These are phyloP conservation scores for Urocynchramus pylzowi DNA, from an alignment of 2,113 vertebrate genomes.

Conservation along the genomic window DNA sequence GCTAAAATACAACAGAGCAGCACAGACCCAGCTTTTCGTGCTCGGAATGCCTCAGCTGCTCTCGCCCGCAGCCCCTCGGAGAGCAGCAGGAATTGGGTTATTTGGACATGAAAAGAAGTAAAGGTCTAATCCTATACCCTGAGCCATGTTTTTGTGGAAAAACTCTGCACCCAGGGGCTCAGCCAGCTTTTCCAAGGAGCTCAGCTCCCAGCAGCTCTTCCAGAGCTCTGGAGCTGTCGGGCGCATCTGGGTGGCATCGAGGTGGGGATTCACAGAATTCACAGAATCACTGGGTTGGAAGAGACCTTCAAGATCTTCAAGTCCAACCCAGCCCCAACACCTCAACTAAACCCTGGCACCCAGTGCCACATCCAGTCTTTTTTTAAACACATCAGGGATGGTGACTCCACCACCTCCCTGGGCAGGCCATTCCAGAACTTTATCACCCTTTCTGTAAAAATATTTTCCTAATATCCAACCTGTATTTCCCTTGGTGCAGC, in stretches of 20 bases:
- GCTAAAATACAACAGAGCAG: background rate
- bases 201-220: background rate
- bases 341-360: background rate
- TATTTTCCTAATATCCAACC: background rate
- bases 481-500: background rate
- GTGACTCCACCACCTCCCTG: background rate
- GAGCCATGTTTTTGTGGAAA: background rate
- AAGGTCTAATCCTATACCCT: background rate
- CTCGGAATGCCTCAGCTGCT: background rate
- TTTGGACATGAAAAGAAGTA: conserved; percentile 1
- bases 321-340: background rate
- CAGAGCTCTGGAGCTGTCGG: fast-evolving
- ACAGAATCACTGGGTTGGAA: background rate
- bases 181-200: background rate
- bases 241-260: fast-evolving
- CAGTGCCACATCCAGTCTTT: background rate
- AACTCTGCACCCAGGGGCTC: background rate
- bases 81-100: conserved; percentile 35
- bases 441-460: background rate
- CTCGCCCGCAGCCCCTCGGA: background rate
- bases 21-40: background rate
- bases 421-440: background rate
- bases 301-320: background rate
- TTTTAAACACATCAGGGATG: background rate
- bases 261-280: background rate